Percentiles rank a stretch among this genome's conserved stretches.
Evolutionary conservation across 2,797 vertebrate species (phyloP).

Genomic region (Tinamus major): DNA sequence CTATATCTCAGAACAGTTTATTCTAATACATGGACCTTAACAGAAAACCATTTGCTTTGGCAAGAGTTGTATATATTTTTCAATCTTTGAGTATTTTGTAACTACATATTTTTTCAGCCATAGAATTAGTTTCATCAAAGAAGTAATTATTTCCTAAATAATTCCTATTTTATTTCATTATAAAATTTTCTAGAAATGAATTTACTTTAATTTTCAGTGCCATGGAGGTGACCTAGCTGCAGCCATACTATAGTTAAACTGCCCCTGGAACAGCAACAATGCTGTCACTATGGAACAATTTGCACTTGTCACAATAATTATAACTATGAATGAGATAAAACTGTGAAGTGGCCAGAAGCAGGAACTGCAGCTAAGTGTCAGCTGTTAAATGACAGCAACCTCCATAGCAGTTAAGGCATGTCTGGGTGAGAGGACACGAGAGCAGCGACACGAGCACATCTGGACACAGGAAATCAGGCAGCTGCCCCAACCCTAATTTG

Average conservation of each 20-base stretch:
- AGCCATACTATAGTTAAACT: background rate
- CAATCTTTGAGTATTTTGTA: background rate
- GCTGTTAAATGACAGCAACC: constrained; percentile 53
- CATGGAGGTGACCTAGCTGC: background rate
- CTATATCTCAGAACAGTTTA: background rate
- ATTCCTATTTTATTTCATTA: background rate
- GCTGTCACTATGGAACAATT: constrained; percentile 5
- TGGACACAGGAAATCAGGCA: background rate
- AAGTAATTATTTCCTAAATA: too few relatives aligned
- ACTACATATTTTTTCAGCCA: background rate
- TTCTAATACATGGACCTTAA: too few relatives aligned
- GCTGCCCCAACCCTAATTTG: background rate
- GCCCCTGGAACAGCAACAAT: background rate
- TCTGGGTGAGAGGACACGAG: background rate
- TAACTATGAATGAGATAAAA: constrained; percentile 47
- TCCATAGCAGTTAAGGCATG: background rate
- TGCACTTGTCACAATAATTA: constrained; percentile 57
- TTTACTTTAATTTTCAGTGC: background rate
- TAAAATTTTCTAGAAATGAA: background rate
- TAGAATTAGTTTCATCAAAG: background rate
- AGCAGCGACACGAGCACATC: background rate
- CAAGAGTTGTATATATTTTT: background rate
- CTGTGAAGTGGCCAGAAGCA: constrained; percentile 19
- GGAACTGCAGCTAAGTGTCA: constrained; percentile 25
- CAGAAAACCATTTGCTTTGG: background rate